Percentiles rank a stretch among this genome's conserved stretches.
These are phyloP conservation scores for Agrotis ipsilon DNA, from an alignment of 2,888 invertebrate genomes.

Conservation along the genomic window DNA sequence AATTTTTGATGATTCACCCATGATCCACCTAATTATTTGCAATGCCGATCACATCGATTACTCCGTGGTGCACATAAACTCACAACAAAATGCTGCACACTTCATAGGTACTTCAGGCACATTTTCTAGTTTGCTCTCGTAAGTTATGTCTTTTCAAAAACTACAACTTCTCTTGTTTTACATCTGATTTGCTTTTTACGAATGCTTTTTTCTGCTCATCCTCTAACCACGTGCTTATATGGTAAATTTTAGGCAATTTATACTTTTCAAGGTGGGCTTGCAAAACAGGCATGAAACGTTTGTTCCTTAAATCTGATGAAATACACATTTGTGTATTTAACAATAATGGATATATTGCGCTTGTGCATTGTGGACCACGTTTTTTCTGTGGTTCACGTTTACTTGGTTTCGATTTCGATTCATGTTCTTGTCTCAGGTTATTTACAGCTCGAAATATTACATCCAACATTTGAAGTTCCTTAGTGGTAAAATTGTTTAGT, in stretches of 20 bases:
- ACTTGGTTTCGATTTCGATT: neutral
- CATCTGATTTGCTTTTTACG: neutral
- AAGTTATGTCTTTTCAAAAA: neutral
- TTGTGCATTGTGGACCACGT: no score
- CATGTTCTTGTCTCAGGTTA: neutral
- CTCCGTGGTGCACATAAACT: no score
- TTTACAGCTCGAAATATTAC: slow-evolving; percentile 22
- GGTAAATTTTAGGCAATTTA: neutral
- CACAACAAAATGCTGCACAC: neutral
- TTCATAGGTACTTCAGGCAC: neutral
- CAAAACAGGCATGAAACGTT: slow-evolving; percentile 38
- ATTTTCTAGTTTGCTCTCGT: neutral
- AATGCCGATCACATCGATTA: neutral
- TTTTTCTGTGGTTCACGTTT: no score
- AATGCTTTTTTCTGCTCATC: no score
- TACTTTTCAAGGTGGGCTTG: slow-evolving; percentile 9
- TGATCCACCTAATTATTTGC: neutral
- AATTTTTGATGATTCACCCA: no score
- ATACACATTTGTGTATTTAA: slow-evolving; percentile 34
- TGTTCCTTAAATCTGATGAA: slow-evolving; percentile 27
- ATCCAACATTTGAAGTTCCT: slow-evolving; percentile 36
- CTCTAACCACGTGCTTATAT: slow-evolving; percentile 5
- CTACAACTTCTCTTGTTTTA: neutral
- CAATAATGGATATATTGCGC: slow-evolving; percentile 23
- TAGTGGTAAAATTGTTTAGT: slow-evolving; percentile 10